Evolutionary conservation across 2,113 vertebrate genomes (phyloP).

Genomic region (Oreochromis aureus): DNA sequence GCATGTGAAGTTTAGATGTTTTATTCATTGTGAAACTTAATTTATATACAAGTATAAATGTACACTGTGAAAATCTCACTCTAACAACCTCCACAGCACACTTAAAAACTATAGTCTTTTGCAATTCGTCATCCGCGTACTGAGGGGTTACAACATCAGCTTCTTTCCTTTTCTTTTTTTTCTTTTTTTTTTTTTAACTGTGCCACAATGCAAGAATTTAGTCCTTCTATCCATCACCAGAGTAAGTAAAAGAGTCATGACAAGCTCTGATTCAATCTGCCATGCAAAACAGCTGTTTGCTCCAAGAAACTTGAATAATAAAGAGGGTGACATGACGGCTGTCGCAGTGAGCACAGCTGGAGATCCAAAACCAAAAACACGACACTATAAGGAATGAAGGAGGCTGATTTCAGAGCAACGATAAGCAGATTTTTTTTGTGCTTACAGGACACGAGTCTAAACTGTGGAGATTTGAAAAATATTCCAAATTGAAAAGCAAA

Average conservation of each 20-base stretch:
- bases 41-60: conserved; percentile 46
- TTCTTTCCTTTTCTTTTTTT: background rate
- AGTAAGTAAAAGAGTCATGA: conserved; percentile 36
- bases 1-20: conserved; percentile 43
- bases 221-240: conserved; percentile 31
- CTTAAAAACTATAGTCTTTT: conserved; percentile 3
- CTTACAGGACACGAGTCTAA: background rate
- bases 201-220: background rate
- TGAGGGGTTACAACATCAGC: background rate
- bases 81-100: conserved; percentile 26
- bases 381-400: conserved; percentile 38
- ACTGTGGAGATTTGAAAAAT: background rate
- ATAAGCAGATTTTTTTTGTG: conserved; percentile 20
- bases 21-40: conserved; percentile 55
- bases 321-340: conserved; percentile 59
- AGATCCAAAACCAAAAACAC: conserved; percentile 58
- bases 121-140: background rate
- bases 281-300: conserved; percentile 70
- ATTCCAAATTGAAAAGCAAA: background rate
- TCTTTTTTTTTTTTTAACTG: background rate
- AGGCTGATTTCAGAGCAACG: conserved; percentile 24
- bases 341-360: conserved; percentile 52
- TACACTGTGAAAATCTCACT: conserved; percentile 1
- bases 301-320: conserved; percentile 66
- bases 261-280: conserved; percentile 62